Percentiles rank a stretch among this genome's conserved stretches.
These are phyloP conservation scores for Liparis tanakae DNA, from an alignment of 2,797 vertebrate genomes.

Conservation along the genomic window DNA sequence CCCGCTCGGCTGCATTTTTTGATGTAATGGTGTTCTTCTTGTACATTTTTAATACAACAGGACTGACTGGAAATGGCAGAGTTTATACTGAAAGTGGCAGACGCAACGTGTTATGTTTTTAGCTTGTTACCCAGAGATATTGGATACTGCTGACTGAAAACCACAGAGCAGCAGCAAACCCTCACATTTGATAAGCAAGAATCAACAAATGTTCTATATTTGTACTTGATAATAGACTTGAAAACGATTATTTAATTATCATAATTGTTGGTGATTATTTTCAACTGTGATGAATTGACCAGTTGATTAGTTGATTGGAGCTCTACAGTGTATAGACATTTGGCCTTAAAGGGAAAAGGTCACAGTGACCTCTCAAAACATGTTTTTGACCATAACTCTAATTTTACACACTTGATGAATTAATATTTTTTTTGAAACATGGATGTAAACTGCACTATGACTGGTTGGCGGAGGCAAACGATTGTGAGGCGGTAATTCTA, in stretches of 20 bases:
- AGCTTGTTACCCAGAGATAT: not conserved
- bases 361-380: too few relatives aligned
- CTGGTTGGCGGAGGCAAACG: too few relatives aligned
- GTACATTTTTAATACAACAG: conserved; percentile 5
- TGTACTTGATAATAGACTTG: not conserved
- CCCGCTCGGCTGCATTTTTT: not conserved
- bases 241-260: not conserved
- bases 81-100: conserved; percentile 5
- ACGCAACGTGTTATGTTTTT: not conserved
- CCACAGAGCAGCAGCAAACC: not conserved
- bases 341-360: too few relatives aligned
- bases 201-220: not conserved
- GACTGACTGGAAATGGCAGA: conserved; percentile 8
- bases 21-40: not conserved
- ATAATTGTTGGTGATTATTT: not conserved
- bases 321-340: not conserved
- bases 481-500: not conserved
- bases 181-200: not conserved
- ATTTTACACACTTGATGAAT: too few relatives aligned
- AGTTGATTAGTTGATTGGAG: not conserved
- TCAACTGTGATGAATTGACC: too few relatives aligned
- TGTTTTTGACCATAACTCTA: too few relatives aligned
- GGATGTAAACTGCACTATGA: too few relatives aligned
- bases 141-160: not conserved
- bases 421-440: too few relatives aligned